Base-by-base conservation (phyloP, 2,888 invertebrate species). In the Fragum fragum region DNA sequence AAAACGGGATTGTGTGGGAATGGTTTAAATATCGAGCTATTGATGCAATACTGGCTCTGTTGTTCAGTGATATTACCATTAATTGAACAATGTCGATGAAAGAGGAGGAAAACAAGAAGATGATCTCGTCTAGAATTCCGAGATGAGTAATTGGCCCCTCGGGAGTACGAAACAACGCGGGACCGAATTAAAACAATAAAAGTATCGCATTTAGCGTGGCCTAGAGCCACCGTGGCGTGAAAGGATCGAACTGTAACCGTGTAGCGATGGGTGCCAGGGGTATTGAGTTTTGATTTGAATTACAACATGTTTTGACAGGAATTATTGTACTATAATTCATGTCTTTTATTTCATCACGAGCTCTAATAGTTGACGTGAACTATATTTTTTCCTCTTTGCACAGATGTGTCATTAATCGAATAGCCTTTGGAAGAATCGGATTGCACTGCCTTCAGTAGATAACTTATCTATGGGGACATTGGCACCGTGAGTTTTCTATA, bases 141-240 rank as follows among this genome's bases (percentile, higher is more conserved):
- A 6, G 32, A 63, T 63, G 63, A 63, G 63, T 16, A 36, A 63
- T 63, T 16, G 29, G 1, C 14, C 63, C 63, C 63, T 18, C 7
- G 63, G 36, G 32, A n/a, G 1, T 32, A 63, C 32, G 32, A 63
- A 63, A 63, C 63, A 63, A 63, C 63, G 32, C 63, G n/a, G n/a
- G 63, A 18, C 63, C 36, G 63, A 63, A 63, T 36, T 63, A 63
- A 63, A 63, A 63, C 63, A 63, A 63, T 63, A 32, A 63, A 63
- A 63, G 63, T 63, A 63, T 63, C 63, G n/a, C 36, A 63, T 63
- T 63, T 63, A 63, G 63, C 36, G 63, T 21, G 63, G 36, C n/a
- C 63, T 32, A n/a, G 23, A 63, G n/a, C n/a, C 36, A 9, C 63
- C 36, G 36, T 23, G 63, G n/a, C 63, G 59, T 59, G 59, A 59